Conservation (phyloP, 1,140 invertebrate genomes). For the Drosophila sturtevanti region DNA sequence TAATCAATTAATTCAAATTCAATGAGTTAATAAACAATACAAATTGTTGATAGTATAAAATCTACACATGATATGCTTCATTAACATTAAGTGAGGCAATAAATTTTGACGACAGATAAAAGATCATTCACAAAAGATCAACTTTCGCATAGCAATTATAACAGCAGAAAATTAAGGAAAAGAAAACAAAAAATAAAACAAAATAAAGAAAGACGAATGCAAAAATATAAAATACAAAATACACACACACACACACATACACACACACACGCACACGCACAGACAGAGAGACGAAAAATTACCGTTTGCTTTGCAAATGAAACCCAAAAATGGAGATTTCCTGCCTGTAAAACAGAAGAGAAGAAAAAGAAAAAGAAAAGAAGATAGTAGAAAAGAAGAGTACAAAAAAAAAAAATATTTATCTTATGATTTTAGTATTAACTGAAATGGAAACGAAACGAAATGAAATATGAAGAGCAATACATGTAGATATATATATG, state of each 20-base stretch:
- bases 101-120: slow-evolving; percentile 18
- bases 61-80: slow-evolving; percentile 2
- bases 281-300: slow-evolving; percentile 55
- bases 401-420: slow-evolving; percentile 27
- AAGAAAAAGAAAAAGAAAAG: slow-evolving; percentile 66
- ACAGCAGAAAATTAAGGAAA: slow-evolving; percentile 12
- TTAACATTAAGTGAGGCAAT: slow-evolving; percentile 6
- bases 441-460: not conserved
- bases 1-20: not conserved
- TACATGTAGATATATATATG: not conserved
- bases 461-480: not conserved
- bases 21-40: not conserved
- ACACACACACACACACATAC: slow-evolving; percentile 26
- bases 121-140: slow-evolving; percentile 14
- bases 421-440: not conserved
- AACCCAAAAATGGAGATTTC: slow-evolving; percentile 83
- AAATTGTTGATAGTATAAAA: not conserved
- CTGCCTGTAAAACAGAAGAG: slow-evolving; percentile 77
- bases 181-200: slow-evolving; percentile 15
- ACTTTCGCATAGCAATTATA: slow-evolving; percentile 51
- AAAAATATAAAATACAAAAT: slow-evolving; percentile 28
- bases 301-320: slow-evolving; percentile 83
- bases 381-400: slow-evolving; percentile 65
- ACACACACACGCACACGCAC: slow-evolving; percentile 20
- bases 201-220: slow-evolving; percentile 38